Evolutionary conservation across 2,888 invertebrate genomes (phyloP), one percentile per base, ranked within the genome.

Genomic region (Leptura quadrifasciata): DNA sequence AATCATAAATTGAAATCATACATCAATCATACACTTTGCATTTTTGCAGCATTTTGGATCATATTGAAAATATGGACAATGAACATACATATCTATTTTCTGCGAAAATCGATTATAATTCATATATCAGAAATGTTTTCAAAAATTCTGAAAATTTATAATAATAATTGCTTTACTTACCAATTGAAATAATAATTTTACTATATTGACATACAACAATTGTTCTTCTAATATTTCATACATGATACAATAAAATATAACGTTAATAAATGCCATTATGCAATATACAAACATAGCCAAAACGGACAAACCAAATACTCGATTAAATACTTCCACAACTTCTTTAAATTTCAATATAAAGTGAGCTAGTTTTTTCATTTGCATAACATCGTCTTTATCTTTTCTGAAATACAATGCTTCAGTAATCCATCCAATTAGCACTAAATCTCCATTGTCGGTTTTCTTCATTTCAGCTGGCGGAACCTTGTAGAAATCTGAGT

Each of bases 401-500:
- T 27, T 79, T 20, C 68, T 76, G 21, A 65, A 55, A 20, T 63
- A 47, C 15, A 79, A 31, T 31, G 76, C 60, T 27, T 35, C 39
- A 0, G 68, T 24, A 39, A 79, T 76, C 79, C 79, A 79, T 24
- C 77, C 79, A 17, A 68, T 21, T 9, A 79, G 35, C 10, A 79
- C 35, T 12, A 76, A 79, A 65, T 79, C 74, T 15, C 77, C 76
- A 21, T 72, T 63, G 6, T 76, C 74, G 0, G 60, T 55, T 72
- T 74, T 74, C 57, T 73, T 65, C 3, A 79, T 47, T n/a, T 77
- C 70, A 57, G 79, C 79, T 18, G 75, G 74, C 2, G 76, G 77
- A 54, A 72, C 72, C 10, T 69, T 72, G 39, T 79, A 77, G 52
- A 72, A 79, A 15, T 79, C 73, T 2, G 70, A 31, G 27, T 74